These are phyloP conservation scores for Gnathonemus longibarbis DNA, from an alignment of 2,113 vertebrate genomes.

Conservation along the genomic window DNA sequence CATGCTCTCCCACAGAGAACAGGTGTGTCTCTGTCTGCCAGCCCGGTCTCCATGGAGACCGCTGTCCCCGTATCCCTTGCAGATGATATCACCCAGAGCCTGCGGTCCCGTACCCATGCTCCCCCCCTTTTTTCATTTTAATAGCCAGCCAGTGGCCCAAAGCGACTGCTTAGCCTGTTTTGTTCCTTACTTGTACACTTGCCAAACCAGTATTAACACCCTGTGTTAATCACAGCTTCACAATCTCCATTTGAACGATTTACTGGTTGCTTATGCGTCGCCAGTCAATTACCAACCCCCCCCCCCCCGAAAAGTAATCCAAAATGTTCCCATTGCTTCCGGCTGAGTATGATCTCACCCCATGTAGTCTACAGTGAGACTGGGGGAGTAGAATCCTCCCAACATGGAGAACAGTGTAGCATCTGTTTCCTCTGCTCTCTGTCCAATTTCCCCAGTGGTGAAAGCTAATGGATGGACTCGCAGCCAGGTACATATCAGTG, in stretches of 20 bases:
- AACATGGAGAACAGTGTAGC: background rate
- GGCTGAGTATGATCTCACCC: slow-evolving; percentile 18
- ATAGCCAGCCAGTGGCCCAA: background rate
- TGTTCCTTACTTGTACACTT: background rate
- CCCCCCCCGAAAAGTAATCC: background rate
- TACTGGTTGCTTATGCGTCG: background rate
- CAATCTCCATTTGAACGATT: background rate
- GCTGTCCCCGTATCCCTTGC: background rate
- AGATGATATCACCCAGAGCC: background rate
- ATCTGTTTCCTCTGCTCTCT: slow-evolving; percentile 16
- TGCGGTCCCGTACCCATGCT: background rate
- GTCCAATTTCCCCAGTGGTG: background rate
- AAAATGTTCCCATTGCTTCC: background rate
- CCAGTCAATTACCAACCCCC: background rate
- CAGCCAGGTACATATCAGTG: background rate
- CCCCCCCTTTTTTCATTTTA: background rate
- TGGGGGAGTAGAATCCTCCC: slow-evolving; percentile 7
- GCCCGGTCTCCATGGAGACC: background rate
- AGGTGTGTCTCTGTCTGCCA: background rate
- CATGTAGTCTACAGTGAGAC: background rate
- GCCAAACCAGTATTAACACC: background rate
- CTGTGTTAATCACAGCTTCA: background rate
- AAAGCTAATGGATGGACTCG: slow-evolving; percentile 2
- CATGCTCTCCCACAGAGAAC: background rate
- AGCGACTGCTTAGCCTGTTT: background rate